A percentile compares a stretch with the other conserved stretches of the same genome.
These are phyloP conservation scores for Mercenaria mercenaria DNA, from an alignment of 1,140 invertebrate genomes.

Conservation along the genomic window DNA sequence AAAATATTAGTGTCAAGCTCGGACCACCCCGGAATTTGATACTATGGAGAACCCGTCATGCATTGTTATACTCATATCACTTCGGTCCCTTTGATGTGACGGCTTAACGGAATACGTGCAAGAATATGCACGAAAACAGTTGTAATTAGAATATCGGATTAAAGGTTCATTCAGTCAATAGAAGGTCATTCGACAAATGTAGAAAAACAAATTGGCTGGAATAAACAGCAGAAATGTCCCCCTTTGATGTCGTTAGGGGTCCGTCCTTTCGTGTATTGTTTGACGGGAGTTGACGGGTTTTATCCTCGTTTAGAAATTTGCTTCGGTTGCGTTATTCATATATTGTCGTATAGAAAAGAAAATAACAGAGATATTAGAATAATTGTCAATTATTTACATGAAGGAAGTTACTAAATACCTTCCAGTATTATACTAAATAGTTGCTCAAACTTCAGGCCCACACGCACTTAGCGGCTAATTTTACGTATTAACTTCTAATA, in stretches of 20 bases:
- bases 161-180: conserved; percentile 2
- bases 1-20: conserved; percentile 35
- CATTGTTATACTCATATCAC: conserved; percentile 38
- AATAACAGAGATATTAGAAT: neutral
- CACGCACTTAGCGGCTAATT: conserved; percentile 53
- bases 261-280: conserved; percentile 12
- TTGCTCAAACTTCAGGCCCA: conserved; percentile 15
- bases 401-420: conserved; percentile 1
- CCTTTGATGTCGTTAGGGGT: conserved; percentile 24
- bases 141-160: conserved; percentile 63
- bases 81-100: conserved; percentile 47
- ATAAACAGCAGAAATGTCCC: conserved; percentile 36
- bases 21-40: conserved; percentile 46
- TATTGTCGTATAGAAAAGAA: neutral
- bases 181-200: conserved; percentile 19
- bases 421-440: neutral
- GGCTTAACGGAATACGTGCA: conserved; percentile 41
- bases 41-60: conserved; percentile 39
- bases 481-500: conserved; percentile 47
- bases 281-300: neutral
- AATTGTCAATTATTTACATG: neutral
- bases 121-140: conserved; percentile 41
- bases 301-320: neutral
- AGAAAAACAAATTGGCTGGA: conserved; percentile 44
- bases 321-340: neutral